Evolutionary conservation across 2,797 vertebrate species (phyloP).

Genomic region (Gobionotothen gibberifrons): DNA sequence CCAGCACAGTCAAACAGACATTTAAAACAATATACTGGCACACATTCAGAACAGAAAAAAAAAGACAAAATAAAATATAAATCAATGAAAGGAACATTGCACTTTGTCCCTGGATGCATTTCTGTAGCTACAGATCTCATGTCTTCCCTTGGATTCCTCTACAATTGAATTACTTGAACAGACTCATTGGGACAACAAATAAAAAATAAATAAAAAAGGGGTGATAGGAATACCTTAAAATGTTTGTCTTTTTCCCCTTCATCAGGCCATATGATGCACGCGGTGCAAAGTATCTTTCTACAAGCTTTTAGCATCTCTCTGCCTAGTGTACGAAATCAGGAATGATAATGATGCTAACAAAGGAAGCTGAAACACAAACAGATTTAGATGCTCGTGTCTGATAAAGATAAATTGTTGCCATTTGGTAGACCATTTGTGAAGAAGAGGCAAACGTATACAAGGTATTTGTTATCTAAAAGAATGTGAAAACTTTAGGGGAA

Average conservation of each 20-base stretch:
- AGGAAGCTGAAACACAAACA: constrained; percentile 11
- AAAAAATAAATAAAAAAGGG: constrained; percentile 13
- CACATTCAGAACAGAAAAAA: constrained; percentile 24
- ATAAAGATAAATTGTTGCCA: not conserved
- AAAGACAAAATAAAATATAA: constrained; percentile 14
- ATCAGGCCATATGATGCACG: constrained; percentile 20
- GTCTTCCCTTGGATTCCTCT: constrained; percentile 38
- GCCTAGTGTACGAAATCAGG: constrained; percentile 2
- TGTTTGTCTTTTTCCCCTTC: not conserved
- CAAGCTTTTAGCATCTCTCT: constrained; percentile 12
- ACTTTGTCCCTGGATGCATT: constrained; percentile 78
- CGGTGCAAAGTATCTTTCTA: constrained; percentile 11
- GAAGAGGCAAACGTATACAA: constrained; percentile 12
- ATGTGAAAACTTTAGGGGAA: not conserved
- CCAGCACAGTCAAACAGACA: constrained; percentile 29
- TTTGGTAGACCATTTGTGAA: not conserved
- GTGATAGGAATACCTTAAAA: constrained; percentile 26
- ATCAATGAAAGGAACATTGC: constrained; percentile 72
- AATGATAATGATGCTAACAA: constrained; percentile 27
- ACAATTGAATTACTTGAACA: constrained; percentile 38
- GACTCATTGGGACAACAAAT: constrained; percentile 24
- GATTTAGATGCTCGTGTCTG: constrained; percentile 4
- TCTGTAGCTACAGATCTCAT: constrained; percentile 52
- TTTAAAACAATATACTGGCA: constrained; percentile 29
- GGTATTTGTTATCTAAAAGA: constrained; percentile 14